phyloP scores from a whole-genome alignment of 2,797 vertebrate species.

The Valencia hispanica region DNA sequence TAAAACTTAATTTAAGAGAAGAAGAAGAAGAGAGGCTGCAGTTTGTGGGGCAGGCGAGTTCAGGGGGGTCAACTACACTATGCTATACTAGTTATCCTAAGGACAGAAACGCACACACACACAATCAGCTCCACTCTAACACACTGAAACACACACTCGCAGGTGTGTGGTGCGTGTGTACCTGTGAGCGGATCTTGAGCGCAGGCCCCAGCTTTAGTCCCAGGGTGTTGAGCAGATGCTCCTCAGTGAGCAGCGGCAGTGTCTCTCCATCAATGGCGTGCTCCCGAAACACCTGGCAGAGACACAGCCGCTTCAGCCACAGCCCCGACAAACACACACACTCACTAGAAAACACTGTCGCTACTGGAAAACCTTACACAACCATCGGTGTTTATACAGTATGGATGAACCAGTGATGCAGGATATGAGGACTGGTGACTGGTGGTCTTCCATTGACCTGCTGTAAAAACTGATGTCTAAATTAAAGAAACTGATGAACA shows the following conservation, averaged over 20 bases:
- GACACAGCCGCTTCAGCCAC: constrained; percentile 79
- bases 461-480: background rate
- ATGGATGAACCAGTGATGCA: background rate
- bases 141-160: constrained; percentile 54
- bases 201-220: constrained; percentile 96
- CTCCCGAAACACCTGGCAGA: constrained; percentile 92
- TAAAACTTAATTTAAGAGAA: constrained; percentile 38
- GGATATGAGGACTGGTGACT: background rate
- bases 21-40: constrained; percentile 49
- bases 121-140: constrained; percentile 33
- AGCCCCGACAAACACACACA: constrained; percentile 48
- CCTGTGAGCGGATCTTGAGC: constrained; percentile 97
- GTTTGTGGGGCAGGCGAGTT: constrained; percentile 64
- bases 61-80: constrained; percentile 53
- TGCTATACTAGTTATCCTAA: constrained; percentile 54
- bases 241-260: constrained; percentile 93
- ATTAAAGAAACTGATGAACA: background rate
- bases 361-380: constrained; percentile 29
- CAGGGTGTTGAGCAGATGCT: constrained; percentile 96
- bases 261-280: constrained; percentile 98
- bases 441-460: background rate
- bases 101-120: constrained; percentile 47
- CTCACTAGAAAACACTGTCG: constrained; percentile 33
- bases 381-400: constrained; percentile 8
- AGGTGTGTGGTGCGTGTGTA: constrained; percentile 74